phyloP scores from a whole-genome alignment of 2,113 vertebrate species.

The Datnioides undecimradiatus region DNA sequence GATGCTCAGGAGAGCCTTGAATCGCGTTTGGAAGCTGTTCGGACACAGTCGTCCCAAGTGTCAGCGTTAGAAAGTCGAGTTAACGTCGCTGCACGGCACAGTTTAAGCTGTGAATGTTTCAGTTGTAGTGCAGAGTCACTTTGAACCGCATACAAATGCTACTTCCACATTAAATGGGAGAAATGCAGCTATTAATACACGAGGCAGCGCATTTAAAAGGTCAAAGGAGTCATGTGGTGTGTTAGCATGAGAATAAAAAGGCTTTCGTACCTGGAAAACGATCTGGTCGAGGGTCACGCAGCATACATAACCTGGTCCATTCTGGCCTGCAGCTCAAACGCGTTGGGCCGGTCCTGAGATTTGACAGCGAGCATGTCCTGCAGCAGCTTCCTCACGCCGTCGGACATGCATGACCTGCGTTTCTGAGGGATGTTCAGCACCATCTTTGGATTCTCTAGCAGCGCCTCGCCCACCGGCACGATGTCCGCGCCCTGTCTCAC shows the following conservation, averaged over 20 bases:
- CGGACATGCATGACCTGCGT: conserved; percentile 94
- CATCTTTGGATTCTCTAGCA: conserved; percentile 98
- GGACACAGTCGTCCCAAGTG: too few species aligned
- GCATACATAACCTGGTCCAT: conserved; percentile 91
- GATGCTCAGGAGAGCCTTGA: too few species aligned
- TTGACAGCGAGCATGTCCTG: conserved; percentile 97
- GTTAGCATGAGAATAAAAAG: background rate
- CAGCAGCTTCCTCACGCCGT: conserved; percentile 92
- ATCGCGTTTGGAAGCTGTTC: too few species aligned
- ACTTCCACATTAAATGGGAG: background rate
- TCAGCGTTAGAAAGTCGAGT: too few species aligned
- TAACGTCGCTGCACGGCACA: too few species aligned
- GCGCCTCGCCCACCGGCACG: conserved; percentile 94
- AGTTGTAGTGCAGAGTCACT: background rate
- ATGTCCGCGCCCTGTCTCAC: conserved; percentile 93
- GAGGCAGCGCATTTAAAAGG: background rate
- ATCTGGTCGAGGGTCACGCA: conserved; percentile 48
- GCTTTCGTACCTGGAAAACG: conserved; percentile 40
- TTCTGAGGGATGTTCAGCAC: conserved; percentile 95
- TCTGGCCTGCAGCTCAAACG: conserved; percentile 92
- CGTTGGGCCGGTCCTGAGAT: conserved; percentile 94
- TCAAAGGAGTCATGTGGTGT: background rate
- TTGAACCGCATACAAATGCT: background rate
- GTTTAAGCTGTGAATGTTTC: background rate
- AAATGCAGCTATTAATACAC: background rate